These are phyloP conservation scores for Mechanitis messenoides DNA, from an alignment of 2,888 invertebrate genomes.

Conservation along the genomic window DNA sequence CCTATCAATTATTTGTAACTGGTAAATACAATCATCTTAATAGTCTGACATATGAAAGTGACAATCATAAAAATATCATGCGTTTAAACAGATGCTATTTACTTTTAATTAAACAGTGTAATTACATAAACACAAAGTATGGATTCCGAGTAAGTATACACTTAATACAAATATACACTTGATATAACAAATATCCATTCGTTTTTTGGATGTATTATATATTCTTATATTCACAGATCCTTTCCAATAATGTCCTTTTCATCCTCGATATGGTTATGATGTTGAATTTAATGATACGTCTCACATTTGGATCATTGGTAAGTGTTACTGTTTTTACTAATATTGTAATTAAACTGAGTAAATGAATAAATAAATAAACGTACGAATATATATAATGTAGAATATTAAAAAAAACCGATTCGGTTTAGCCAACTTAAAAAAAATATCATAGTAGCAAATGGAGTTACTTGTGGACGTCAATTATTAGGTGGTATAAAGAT, in stretches of 20 bases:
- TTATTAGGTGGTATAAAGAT: neutral
- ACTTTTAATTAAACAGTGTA: constrained; percentile 27
- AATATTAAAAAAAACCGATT: too few relatives aligned
- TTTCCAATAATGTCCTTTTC: constrained; percentile 17
- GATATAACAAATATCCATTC: too few relatives aligned
- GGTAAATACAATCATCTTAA: constrained; percentile 10
- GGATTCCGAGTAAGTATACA: constrained; percentile 24
- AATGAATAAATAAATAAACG: too few relatives aligned
- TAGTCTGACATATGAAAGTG: constrained; percentile 17
- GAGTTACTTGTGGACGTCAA: too few relatives aligned
- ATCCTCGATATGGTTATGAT: constrained; percentile 24
- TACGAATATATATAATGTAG: too few relatives aligned
- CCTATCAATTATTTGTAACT: constrained; percentile 5
- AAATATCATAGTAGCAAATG: neutral
- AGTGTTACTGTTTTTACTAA: neutral
- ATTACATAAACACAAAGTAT: constrained; percentile 26
- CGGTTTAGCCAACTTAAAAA: too few relatives aligned
- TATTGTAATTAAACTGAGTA: too few relatives aligned
- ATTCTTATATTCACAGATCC: constrained; percentile 21
- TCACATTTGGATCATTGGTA: constrained; percentile 24
- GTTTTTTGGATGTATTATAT: neutral
- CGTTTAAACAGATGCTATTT: constrained; percentile 26
- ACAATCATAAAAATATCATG: constrained; percentile 13
- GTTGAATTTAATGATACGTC: constrained; percentile 25
- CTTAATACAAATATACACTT: neutral